Base-by-base conservation (phyloP, 1,140 invertebrate genomes). In the Anastrepha ludens region DNA sequence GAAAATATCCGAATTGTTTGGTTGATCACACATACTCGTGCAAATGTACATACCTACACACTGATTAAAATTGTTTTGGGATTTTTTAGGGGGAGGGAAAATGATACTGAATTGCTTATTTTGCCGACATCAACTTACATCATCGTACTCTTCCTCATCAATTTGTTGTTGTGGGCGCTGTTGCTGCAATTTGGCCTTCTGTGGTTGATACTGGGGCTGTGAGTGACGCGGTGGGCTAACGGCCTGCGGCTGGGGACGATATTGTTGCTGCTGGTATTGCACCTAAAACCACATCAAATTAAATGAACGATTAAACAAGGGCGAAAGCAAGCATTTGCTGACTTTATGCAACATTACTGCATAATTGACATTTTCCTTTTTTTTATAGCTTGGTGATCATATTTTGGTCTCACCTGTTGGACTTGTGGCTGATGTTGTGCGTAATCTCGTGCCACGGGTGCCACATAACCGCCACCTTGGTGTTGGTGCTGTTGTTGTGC, bases 91-190 rank as follows among this genome's bases (percentile, higher is more conserved):
- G 29, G 29, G 29, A 29, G 1, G 29, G 29, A 29, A 29, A 29
- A 29, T 29, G 29, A 29, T 29, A 29, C 29, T 29, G 62, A 44
- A 44, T 41, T 29, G 60, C n/a, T 60, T 64, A n/a, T 86, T 65
- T 65, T 47, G 17, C 9, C 44, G 9, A 85, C 59, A 59, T 67
- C 29, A 81, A 93, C 92, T 93, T 92, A 93, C 92, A 89, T 93
- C 92, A 92, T 93, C 92, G 88, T 92, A 92, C 47, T 92, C 89
- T 88, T 92, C 92, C 89, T 93, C 92, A 88, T 92, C 92, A 88
- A 90, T 87, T 47, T 88, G 60, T 86, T 88, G 60, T 86, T 88
- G 70, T 74, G 74, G 74, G 17, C 85, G 85, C 20, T 58, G 81
- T 85, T 55, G 17, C 50, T 62, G 58, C 59, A 60, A 60, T 60